Evolutionary conservation across 2,113 vertebrate species (phyloP).

Genomic region (Apteryx mantelli): DNA sequence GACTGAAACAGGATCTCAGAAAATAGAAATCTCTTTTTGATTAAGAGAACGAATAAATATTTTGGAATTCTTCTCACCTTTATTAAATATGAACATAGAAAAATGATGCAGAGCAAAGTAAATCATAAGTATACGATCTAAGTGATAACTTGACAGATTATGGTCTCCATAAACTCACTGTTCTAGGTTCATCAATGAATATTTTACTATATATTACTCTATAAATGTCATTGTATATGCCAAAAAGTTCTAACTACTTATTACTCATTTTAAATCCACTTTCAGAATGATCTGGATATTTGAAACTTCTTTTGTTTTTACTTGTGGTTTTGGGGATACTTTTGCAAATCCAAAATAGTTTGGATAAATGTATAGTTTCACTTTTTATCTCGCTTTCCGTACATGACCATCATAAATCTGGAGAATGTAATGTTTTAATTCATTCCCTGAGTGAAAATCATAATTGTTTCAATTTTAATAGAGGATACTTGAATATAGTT

Average conservation of each 20-base stretch:
- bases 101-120: neutral
- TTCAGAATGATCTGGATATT: neutral
- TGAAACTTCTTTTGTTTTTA: neutral
- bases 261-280: neutral
- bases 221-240: neutral
- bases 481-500: neutral
- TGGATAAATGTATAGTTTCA: neutral
- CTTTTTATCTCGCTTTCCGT: neutral
- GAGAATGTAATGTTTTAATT: neutral
- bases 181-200: neutral
- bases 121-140: neutral
- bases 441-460: neutral
- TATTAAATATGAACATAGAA: neutral
- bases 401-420: neutral
- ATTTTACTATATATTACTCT: neutral
- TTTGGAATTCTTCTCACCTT: neutral
- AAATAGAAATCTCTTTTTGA: neutral
- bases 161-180: neutral
- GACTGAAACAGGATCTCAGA: constrained; percentile 35
- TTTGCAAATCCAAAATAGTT: neutral
- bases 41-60: neutral
- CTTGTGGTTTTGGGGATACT: neutral
- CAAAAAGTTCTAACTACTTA: neutral
- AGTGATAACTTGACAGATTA: neutral
- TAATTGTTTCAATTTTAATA: neutral